Conservation (phyloP, 2,888 invertebrate species). For the Trachelus troglodyta region DNA sequence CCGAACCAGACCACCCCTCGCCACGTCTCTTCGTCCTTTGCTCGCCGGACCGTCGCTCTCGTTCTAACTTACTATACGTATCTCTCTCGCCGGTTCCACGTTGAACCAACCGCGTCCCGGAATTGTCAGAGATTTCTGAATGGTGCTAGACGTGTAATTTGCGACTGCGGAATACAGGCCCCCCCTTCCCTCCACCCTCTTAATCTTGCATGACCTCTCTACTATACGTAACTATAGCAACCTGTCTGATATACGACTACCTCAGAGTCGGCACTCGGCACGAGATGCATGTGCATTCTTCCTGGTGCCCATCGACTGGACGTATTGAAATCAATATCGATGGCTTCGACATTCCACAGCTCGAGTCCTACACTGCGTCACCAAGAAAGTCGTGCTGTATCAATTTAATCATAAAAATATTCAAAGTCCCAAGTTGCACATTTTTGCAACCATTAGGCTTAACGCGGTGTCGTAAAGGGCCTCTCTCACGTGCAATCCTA, state of each 20-base stretch:
- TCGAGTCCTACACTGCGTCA: not conserved
- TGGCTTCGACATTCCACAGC: not conserved
- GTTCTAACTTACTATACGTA: not conserved
- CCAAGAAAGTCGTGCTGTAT: not conserved
- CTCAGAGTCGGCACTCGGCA: not conserved
- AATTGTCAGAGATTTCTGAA: slow-evolving; percentile 48
- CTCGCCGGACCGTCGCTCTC: slow-evolving; percentile 8
- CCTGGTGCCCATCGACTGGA: not conserved
- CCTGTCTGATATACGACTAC: not conserved
- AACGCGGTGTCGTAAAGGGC: not conserved
- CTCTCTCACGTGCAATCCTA: not conserved
- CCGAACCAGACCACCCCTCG: slow-evolving; percentile 9
- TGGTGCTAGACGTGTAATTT: slow-evolving; percentile 46
- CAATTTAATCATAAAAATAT: not conserved
- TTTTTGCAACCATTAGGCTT: not conserved
- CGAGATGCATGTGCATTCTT: not conserved
- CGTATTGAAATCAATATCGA: not conserved
- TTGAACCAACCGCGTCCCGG: slow-evolving; percentile 18
- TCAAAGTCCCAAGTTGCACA: not conserved
- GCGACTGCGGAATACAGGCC: slow-evolving; percentile 38
- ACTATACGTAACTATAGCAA: not conserved
- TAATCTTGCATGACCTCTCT: not conserved
- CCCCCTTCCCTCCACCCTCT: not conserved
- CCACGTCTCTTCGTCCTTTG: slow-evolving; percentile 5
- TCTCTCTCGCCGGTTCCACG: slow-evolving; percentile 9